Evolutionary conservation across 2,888 invertebrate genomes (phyloP).

Genomic region (Xestia ashworthii): DNA sequence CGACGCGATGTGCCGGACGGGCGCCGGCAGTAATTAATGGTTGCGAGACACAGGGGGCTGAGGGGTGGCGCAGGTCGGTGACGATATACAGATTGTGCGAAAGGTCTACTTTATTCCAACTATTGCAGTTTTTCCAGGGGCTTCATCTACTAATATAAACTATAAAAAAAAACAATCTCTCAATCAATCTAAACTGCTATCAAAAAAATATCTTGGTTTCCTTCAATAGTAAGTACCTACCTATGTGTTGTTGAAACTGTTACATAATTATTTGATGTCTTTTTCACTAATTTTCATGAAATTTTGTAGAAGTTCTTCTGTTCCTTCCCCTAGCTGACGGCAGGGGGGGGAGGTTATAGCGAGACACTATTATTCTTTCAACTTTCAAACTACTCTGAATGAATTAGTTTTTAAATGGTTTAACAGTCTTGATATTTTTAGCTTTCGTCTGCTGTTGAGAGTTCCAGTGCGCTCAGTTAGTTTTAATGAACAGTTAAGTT

Average conservation of each 20-base stretch:
- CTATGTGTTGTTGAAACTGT: constrained; percentile 4
- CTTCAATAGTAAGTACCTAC: not conserved
- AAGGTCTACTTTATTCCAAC: constrained; percentile 11
- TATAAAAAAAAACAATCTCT: no score
- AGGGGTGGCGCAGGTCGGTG: not conserved
- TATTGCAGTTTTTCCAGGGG: not conserved
- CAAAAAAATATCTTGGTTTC: not conserved
- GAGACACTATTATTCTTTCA: constrained; percentile 56
- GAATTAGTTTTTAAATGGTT: constrained; percentile 58
- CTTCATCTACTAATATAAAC: not conserved
- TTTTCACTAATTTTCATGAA: not conserved
- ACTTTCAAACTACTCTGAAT: constrained; percentile 56
- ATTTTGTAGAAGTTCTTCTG: constrained; percentile 21
- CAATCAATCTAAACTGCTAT: not conserved
- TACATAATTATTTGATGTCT: not conserved
- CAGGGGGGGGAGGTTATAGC: not conserved
- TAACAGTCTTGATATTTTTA: constrained; percentile 38
- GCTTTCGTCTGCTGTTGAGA: constrained; percentile 22
- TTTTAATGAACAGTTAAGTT: constrained; percentile 44
- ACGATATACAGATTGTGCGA: constrained; percentile 6
- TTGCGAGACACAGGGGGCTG: not conserved
- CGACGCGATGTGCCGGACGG: constrained; percentile 16
- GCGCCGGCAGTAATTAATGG: constrained; percentile 39
- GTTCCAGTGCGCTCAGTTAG: constrained; percentile 23
- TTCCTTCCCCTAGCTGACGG: not conserved